A percentile compares a stretch with the other conserved stretches of the same genome.
These are phyloP conservation scores for Pseudochaenichthys georgianus DNA, from an alignment of 2,797 vertebrate genomes.

Conservation along the genomic window DNA sequence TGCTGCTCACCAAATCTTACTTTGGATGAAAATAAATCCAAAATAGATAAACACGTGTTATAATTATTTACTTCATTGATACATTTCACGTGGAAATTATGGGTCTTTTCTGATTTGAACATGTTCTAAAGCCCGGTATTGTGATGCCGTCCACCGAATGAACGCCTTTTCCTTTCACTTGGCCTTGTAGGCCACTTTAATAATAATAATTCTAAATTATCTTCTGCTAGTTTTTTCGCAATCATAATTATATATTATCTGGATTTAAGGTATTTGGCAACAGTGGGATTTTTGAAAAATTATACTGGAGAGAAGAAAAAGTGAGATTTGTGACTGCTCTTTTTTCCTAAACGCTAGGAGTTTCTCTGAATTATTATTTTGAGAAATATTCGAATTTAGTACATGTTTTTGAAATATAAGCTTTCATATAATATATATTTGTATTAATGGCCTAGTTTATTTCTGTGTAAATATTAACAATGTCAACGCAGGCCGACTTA, in stretches of 20 bases:
- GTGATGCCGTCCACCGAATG: neutral
- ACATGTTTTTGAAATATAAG: neutral
- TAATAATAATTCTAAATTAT: neutral
- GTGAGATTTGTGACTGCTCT: neutral
- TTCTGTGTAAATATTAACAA: neutral
- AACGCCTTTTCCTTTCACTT: slow-evolving; percentile 5
- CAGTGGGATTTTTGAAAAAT: neutral
- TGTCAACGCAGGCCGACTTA: neutral
- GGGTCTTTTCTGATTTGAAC: neutral
- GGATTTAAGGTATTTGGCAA: neutral
- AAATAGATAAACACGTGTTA: neutral
- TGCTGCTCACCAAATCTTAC: neutral
- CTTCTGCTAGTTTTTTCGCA: neutral
- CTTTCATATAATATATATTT: neutral
- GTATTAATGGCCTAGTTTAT: neutral
- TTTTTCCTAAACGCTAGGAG: too few relatives aligned
- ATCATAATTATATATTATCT: slow-evolving; percentile 5
- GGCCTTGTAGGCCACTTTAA: slow-evolving; percentile 55
- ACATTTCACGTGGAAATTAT: neutral
- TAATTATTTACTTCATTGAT: neutral
- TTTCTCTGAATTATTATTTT: neutral
- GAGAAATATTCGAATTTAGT: neutral
- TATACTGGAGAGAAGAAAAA: neutral
- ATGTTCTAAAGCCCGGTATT: neutral
- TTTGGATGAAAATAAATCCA: neutral